Conservation (phyloP, 2,797 vertebrate species). For the Lophius americanus region DNA sequence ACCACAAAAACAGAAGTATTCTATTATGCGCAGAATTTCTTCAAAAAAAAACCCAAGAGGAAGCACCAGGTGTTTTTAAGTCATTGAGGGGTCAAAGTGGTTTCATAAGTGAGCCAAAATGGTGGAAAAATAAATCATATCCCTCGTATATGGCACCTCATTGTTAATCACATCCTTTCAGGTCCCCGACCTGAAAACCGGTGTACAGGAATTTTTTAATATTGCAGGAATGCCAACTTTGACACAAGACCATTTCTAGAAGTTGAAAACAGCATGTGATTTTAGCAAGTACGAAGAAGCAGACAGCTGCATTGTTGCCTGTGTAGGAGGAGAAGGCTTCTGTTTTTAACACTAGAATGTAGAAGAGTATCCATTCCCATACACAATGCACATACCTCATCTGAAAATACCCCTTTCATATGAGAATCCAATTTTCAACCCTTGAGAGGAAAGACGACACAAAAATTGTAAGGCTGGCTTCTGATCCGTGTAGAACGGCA, state of each 20-base stretch:
- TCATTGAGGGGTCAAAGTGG: conserved; percentile 26
- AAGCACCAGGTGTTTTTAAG: conserved; percentile 24
- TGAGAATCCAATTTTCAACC: too few species aligned
- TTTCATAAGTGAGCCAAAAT: conserved; percentile 37
- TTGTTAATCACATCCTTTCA: conserved; percentile 59
- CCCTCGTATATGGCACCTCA: conserved; percentile 46
- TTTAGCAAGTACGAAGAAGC: conserved; percentile 17
- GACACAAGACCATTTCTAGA: conserved; percentile 56
- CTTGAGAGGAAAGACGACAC: too few species aligned
- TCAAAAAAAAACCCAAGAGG: conserved; percentile 23
- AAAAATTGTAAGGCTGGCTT: conserved; percentile 22
- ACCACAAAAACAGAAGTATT: neutral
- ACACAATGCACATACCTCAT: conserved; percentile 16
- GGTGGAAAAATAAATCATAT: conserved; percentile 36
- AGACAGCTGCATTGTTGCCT: conserved; percentile 43
- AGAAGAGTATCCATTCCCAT: conserved; percentile 19
- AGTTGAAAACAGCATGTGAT: conserved; percentile 47
- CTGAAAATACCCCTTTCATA: neutral
- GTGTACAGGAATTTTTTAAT: conserved; percentile 69
- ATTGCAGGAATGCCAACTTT: conserved; percentile 64
- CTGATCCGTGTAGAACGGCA: conserved; percentile 56
- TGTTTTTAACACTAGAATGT: conserved; percentile 60
- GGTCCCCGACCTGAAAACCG: conserved; percentile 26
- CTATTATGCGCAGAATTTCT: conserved; percentile 5
- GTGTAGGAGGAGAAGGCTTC: conserved; percentile 53